Evolutionary conservation across 2,797 vertebrate species (phyloP), one percentile per base, ranked within the genome.

Genomic region (Salmo trutta): DNA sequence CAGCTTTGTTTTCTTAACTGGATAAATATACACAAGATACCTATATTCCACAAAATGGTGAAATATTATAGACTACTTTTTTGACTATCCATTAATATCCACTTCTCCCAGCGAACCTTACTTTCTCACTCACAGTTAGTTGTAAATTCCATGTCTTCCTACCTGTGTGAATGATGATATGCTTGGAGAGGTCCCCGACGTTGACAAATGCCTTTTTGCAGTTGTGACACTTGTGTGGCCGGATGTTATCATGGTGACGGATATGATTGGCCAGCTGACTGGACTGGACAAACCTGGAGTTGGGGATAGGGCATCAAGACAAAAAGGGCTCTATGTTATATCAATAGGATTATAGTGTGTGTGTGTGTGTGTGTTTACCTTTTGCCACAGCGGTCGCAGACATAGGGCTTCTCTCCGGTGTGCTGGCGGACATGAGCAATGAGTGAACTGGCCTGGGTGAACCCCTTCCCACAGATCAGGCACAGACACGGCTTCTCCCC

Each of bases 251-350:
- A 0, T 99, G 98, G 87, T 99, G 98, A 1, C 98, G 97, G 74
- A 99, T 99, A 92, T 99, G 98, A 93, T 99, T 99, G 90, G 98
- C 98, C 86, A 99, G 79, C 76, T 99, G 98, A 88, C 98, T 99
- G 12, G 98, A 99, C 87, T 99, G 98, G 29, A 98, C 97, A 1
- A 99, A 99, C 85, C 98, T 99, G 87, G 3, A 21, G 33, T 1
- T 52, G 76, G 24, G 74, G 72, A 56, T 52, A 67, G 65, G 16
- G 33, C 27, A 17, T 41, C 7, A 41, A 41, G 36, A 41, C 36
- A 41, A 41, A 21, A 36, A 73, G 47, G 2, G 6, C 52, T 52
- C 52, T 74, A 62, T 59, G 59, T 64, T 41, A 41, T 41, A 53
- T 56, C 7, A 41, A 5, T 59, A 24, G 29, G 59, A 53, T 21